These are phyloP conservation scores for Sphaerophoria rueppellii DNA, from an alignment of 2,888 invertebrate genomes.

Conservation along the genomic window DNA sequence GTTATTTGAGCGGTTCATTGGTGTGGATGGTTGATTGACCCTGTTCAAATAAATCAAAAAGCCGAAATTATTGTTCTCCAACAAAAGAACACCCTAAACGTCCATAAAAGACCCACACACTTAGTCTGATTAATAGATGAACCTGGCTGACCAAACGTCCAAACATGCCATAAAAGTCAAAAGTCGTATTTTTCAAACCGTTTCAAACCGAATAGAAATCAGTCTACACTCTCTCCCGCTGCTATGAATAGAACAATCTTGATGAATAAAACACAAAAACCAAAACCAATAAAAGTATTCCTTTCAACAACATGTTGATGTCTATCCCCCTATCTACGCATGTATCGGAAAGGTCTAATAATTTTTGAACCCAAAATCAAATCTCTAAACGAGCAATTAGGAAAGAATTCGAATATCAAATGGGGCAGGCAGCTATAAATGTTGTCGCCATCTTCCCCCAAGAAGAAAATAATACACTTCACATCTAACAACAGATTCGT, in stretches of 20 bases:
- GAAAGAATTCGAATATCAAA: slow-evolving; percentile 33
- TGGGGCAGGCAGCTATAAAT: slow-evolving; percentile 3
- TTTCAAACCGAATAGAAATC: slow-evolving; percentile 26
- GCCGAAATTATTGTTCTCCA: slow-evolving; percentile 36
- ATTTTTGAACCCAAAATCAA: slow-evolving; percentile 37
- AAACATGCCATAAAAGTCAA: slow-evolving; percentile 53
- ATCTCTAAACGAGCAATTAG: slow-evolving; percentile 68
- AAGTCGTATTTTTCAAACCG: slow-evolving; percentile 17
- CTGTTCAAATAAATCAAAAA: slow-evolving; percentile 65
- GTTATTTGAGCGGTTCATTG: background rate
- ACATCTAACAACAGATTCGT: slow-evolving; percentile 40
- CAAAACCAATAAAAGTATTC: slow-evolving; percentile 64
- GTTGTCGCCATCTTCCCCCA: slow-evolving; percentile 13
- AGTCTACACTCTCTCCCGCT: slow-evolving; percentile 9
- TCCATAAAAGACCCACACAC: slow-evolving; percentile 24
- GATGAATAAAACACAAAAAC: slow-evolving; percentile 45
- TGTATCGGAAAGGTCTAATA: slow-evolving; percentile 17
- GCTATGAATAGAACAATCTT: background rate
- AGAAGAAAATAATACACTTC: background rate
- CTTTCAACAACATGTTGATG: slow-evolving; percentile 4
- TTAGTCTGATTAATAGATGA: slow-evolving; percentile 35
- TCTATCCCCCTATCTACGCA: slow-evolving; percentile 6
- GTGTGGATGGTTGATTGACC: background rate
- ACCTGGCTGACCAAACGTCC: slow-evolving; percentile 29
- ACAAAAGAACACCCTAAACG: background rate